Evolutionary conservation across 2,888 invertebrate genomes (phyloP).

Genomic region (Morpho deidamia): DNA sequence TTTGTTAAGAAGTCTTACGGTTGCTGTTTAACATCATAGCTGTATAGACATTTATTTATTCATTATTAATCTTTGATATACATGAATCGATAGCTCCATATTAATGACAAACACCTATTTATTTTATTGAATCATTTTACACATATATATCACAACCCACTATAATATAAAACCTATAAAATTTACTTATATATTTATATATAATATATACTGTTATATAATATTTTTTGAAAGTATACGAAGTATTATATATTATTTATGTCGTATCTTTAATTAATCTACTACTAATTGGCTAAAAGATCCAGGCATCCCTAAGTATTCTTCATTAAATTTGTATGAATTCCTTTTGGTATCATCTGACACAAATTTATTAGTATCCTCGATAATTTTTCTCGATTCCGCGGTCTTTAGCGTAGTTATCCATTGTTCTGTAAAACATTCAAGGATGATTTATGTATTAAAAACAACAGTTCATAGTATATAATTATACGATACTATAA

Average conservation of each 20-base stretch:
- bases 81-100: too few relatives aligned
- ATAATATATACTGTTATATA: too few relatives aligned
- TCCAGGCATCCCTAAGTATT: constrained; percentile 30
- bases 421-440: constrained; percentile 11
- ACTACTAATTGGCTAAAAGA: constrained; percentile 31
- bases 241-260: background rate
- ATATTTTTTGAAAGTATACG: too few relatives aligned
- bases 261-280: constrained; percentile 19
- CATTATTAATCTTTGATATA: too few relatives aligned
- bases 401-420: constrained; percentile 2
- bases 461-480: too few relatives aligned
- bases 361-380: constrained; percentile 23
- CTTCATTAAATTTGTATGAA: constrained; percentile 23
- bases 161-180: background rate
- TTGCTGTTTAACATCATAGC: too few relatives aligned
- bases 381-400: constrained; percentile 32
- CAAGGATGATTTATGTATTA: too few relatives aligned
- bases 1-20: too few relatives aligned
- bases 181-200: background rate
- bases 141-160: background rate
- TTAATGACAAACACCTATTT: too few relatives aligned
- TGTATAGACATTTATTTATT: too few relatives aligned
- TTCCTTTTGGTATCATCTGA: constrained; percentile 28
- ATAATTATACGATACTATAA: too few relatives aligned
- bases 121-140: too few relatives aligned